Percentiles rank a stretch among this genome's conserved stretches.
These are phyloP conservation scores for Mormyrus hasselquistii DNA, from an alignment of 2,797 vertebrate genomes.

Conservation along the genomic window DNA sequence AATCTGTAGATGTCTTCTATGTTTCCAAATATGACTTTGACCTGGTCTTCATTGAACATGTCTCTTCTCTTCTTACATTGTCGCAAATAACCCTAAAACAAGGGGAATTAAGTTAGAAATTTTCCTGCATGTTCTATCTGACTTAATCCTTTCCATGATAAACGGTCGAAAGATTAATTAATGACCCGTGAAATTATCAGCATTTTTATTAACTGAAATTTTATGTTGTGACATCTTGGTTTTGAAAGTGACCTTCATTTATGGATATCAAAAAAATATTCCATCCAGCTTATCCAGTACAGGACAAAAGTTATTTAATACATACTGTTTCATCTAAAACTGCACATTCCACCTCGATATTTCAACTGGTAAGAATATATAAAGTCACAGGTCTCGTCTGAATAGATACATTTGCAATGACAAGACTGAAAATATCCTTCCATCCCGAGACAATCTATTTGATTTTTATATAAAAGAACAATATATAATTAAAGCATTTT, in stretches of 20 bases:
- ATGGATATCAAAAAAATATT: background rate
- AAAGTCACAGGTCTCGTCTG: background rate
- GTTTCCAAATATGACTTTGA: slow-evolving; percentile 94
- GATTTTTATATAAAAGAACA: background rate
- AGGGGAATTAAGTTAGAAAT: slow-evolving; percentile 22
- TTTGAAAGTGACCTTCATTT: background rate
- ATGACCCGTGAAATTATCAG: background rate
- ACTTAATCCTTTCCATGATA: background rate
- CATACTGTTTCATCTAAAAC: background rate
- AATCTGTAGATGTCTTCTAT: slow-evolving; percentile 98
- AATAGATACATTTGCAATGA: background rate
- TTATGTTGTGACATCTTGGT: background rate
- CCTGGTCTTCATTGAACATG: slow-evolving; percentile 97
- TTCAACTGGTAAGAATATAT: background rate
- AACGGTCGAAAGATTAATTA: too few species aligned
- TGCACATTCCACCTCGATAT: background rate
- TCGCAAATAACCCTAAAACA: slow-evolving; percentile 83
- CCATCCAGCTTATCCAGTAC: background rate
- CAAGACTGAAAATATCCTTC: background rate
- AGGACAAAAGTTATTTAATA: background rate
- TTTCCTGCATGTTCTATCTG: background rate
- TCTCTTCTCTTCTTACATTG: slow-evolving; percentile 95
- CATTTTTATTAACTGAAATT: background rate
- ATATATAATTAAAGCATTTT: background rate
- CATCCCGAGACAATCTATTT: background rate